phyloP scores from a whole-genome alignment of 1,140 invertebrate species.

The Zeugodacus cucurbitae region DNA sequence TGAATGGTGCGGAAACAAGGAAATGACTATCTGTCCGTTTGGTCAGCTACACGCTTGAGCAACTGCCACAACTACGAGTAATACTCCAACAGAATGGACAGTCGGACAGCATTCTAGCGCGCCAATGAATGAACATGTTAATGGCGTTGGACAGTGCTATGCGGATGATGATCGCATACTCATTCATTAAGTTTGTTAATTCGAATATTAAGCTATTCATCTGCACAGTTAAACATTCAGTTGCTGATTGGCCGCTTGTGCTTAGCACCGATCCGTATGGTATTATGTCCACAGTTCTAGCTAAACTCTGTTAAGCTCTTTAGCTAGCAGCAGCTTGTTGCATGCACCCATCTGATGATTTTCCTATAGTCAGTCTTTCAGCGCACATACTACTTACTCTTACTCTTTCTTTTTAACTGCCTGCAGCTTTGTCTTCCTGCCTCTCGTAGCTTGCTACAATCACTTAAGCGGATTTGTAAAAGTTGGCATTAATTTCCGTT shows the following conservation, averaged over 20 bases:
- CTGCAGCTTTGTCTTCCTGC: not conserved
- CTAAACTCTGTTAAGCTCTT: not conserved
- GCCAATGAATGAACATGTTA: not conserved
- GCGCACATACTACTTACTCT: not conserved
- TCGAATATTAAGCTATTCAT: not conserved
- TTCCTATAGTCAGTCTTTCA: not conserved
- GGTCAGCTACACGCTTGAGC: not conserved
- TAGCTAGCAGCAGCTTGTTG: slow-evolving; percentile 9
- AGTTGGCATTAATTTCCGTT: slow-evolving; percentile 39
- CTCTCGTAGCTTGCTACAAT: not conserved
- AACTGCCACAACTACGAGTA: not conserved
- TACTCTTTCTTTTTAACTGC: not conserved
- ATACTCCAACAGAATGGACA: too few species aligned
- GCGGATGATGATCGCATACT: not conserved
- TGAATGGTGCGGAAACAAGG: not conserved
- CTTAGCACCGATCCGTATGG: not conserved
- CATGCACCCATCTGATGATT: not conserved
- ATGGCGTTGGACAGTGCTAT: not conserved
- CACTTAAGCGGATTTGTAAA: slow-evolving; percentile 35
- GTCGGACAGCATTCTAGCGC: not conserved
- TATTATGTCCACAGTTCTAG: not conserved
- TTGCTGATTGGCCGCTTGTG: not conserved
- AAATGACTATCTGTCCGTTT: not conserved
- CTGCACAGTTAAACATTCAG: not conserved
- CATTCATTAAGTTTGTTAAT: not conserved